Evolutionary conservation across 2,113 vertebrate genomes (phyloP), one percentile per base, ranked within the genome.

Genomic region (Alexandromys fortis): DNA sequence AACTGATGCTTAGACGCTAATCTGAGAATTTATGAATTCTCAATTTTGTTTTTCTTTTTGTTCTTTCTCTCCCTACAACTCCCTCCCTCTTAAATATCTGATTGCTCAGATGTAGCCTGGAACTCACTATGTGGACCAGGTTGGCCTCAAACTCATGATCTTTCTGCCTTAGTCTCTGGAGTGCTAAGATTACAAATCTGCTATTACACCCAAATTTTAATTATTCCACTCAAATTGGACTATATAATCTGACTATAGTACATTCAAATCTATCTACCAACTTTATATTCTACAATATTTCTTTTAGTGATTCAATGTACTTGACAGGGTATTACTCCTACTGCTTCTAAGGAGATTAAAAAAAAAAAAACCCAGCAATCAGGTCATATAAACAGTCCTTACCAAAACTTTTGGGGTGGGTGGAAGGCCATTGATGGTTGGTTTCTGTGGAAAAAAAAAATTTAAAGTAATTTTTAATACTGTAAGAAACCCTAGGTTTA

Each of bases 401-500:
- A 99, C 99, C 99, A 99, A 98, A 17, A 99, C 99, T 99, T 99
- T 99, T 0, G 99, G 99, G 14, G 99, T 99, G 4, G 99, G 99
- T 21, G 99, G 99, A 65, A 99, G 99, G 86, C 99, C 99, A 92
- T 99, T 99, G 98, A 99, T 99, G 0, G 99, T 98, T 92, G 99
- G 99, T 99, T 99, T 99, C 99, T 99, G 97, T 86, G 58, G 92
- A 78, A 83, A 97, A 97, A 91, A 21, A 67, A 35, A 1, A 9
- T 30, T 67, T 47, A 14, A 70, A 28, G 96, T 55, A 83, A 61
- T 88, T 89, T 92, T 98, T 11, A 96, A 96, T 87, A 93, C 28
- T 67, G 65, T 4, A 67, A 95, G 89, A 77, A 12, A 28, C 42
- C 17, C 72, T 92, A 78, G 82, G 11, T 26, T 75, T 94, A 81